These are phyloP conservation scores for Choristoneura rosaceana DNA, from an alignment of 2,888 invertebrate genomes.

Conservation along the genomic window DNA sequence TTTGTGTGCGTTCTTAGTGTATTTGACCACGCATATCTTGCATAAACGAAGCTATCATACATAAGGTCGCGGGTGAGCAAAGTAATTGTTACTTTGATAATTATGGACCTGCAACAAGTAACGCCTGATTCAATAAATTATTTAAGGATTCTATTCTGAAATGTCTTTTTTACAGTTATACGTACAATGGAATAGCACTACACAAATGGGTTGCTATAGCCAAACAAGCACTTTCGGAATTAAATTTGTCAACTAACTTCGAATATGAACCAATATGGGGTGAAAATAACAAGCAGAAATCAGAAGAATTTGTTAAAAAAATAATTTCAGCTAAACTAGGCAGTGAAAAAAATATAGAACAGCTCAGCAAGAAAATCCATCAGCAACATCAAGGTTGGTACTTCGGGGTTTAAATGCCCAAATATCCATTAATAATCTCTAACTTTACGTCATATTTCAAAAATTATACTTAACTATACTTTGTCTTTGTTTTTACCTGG, in stretches of 20 bases:
- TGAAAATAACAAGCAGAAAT: slow-evolving; percentile 65
- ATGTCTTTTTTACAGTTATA: slow-evolving; percentile 58
- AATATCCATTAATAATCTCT: too few relatives aligned
- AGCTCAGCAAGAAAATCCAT: slow-evolving; percentile 58
- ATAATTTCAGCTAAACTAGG: slow-evolving; percentile 65
- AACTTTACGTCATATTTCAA: too few relatives aligned
- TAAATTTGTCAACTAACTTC: slow-evolving; percentile 79
- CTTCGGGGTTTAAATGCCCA: not conserved
- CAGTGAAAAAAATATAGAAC: slow-evolving; percentile 66
- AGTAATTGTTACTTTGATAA: too few relatives aligned
- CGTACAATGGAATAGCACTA: slow-evolving; percentile 71
- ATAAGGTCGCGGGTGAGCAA: too few relatives aligned
- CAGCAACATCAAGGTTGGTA: slow-evolving; percentile 64
- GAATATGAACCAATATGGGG: slow-evolving; percentile 80
- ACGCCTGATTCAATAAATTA: too few relatives aligned
- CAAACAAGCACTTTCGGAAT: slow-evolving; percentile 85
- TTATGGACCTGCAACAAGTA: too few relatives aligned
- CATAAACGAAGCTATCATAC: too few relatives aligned
- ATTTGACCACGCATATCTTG: too few relatives aligned
- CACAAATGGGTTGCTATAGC: slow-evolving; percentile 78
- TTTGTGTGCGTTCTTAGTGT: too few relatives aligned
- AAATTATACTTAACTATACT: not conserved
- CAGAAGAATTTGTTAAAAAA: slow-evolving; percentile 68
- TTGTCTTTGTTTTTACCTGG: not conserved
- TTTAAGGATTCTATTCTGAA: too few relatives aligned